Conservation (phyloP, 2,888 invertebrate species). For the Hirtodrosophila duncani region DNA sequence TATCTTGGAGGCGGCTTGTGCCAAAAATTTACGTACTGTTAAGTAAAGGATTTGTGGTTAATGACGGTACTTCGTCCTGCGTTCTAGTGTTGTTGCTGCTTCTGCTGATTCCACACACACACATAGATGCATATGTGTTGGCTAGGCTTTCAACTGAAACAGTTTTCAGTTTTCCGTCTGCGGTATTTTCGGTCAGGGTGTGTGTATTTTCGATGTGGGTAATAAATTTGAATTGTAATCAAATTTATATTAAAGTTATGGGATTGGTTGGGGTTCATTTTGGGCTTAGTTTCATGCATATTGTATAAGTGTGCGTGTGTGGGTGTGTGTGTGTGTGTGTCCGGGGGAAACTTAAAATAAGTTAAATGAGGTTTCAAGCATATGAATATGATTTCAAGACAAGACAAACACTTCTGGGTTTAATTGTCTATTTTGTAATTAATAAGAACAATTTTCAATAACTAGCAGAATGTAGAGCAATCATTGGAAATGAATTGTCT, state of each 20-base stretch:
- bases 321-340: no score
- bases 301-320: no score
- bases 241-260: slow-evolving; percentile 67
- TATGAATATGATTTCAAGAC: no score
- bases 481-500: no score
- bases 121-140: slow-evolving; percentile 19
- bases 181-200: slow-evolving; percentile 20
- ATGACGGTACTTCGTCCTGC: slow-evolving; percentile 57
- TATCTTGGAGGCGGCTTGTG: slow-evolving; percentile 53
- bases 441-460: no score
- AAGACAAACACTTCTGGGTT: no score
- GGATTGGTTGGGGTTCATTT: slow-evolving; percentile 17
- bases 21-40: slow-evolving; percentile 72
- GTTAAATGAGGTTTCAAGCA: no score
- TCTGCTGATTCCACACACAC: slow-evolving; percentile 8
- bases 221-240: slow-evolving; percentile 65
- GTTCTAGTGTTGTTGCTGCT: slow-evolving; percentile 19
- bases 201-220: slow-evolving; percentile 48
- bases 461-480: no score
- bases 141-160: slow-evolving; percentile 15
- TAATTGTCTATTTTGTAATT: no score
- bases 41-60: slow-evolving; percentile 72
- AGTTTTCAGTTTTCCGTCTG: slow-evolving; percentile 15
- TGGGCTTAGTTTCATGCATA: no score
- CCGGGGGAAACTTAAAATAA: no score